Base-by-base conservation (phyloP, 2,888 invertebrate genomes). In the Melanostoma scalare region DNA sequence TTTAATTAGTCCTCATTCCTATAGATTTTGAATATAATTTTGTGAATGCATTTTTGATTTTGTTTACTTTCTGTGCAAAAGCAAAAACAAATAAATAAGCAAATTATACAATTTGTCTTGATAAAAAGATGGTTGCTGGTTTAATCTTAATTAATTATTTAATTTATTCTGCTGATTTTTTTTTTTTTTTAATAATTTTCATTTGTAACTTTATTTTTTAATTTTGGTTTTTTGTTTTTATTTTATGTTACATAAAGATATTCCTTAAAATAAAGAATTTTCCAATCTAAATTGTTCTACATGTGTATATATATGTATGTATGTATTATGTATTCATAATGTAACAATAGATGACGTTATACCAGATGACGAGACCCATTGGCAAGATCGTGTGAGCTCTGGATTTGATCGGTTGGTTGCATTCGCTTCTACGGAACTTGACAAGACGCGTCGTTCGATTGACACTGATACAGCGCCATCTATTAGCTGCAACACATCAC, bases 361-460 rank as follows among this genome's bases (percentile, higher is more conserved):
- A 71, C 94, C 95, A 87, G 95, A 95, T 87, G 95, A 95, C 90
- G 95, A 96, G 91, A 94, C 95, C 87, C 96, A 96, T 91, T 98
- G 97, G 97, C 97, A 97, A 91, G 96, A 97, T 91, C 95, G 97
- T 87, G 96, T 98, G 88, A 96, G 96, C 90, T 97, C 96, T 87
- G 97, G 97, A 68, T 98, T 98, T 92, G 98, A 98, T 92, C 95
- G 97, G 86, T 93, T 98, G 88, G 96, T 98, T 86, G 97, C 97
- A 78, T 96, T 97, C 90, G 98, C 98, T 60, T 97, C 97, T 48
- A 97, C 96, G 10, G 98, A 98, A 89, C 93, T 97, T 90, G 97
- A 96, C 91, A 94, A 97, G 89, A 94, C 96, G 76, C 93, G 96
- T 80, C 93, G 96, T 80, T 96, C 96, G 48, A 95, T 95, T 0